Percentiles rank a stretch among this genome's conserved stretches.
Evolutionary conservation across 2,888 invertebrate species (phyloP).

Genomic region (Entomobrya multifasciata): DNA sequence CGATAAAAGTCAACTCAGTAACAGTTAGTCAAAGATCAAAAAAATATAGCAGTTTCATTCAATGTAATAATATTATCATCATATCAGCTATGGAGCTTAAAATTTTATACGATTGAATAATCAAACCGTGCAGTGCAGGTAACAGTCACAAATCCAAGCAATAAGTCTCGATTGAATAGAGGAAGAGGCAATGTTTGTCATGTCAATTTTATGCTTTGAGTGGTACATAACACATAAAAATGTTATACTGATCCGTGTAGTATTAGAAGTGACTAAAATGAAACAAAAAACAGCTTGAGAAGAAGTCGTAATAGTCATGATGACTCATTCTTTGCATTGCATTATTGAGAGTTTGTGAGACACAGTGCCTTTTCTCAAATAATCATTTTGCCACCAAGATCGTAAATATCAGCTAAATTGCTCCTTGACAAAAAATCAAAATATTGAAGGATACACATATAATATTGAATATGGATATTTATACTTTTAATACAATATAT

Average conservation of each 20-base stretch:
- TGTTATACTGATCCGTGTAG: neutral
- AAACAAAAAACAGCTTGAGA: neutral
- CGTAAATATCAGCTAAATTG: neutral
- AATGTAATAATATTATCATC: slow-evolving; percentile 4
- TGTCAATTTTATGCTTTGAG: neutral
- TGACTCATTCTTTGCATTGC: neutral
- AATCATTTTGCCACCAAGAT: neutral
- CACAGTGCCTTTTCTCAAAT: neutral
- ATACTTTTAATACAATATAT: too few species aligned
- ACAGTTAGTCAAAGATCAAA: neutral
- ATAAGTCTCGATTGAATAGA: neutral
- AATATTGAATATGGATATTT: neutral
- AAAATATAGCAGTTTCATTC: neutral
- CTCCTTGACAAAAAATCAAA: neutral
- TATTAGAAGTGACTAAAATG: neutral
- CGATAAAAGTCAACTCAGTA: neutral
- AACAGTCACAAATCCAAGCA: neutral
- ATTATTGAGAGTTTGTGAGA: neutral
- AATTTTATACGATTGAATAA: slow-evolving; percentile 25
- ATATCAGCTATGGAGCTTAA: neutral
- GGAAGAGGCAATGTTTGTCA: neutral
- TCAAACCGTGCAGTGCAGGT: slow-evolving; percentile 28
- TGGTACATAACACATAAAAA: neutral
- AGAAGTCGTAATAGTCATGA: neutral
- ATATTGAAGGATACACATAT: neutral